phyloP scores from a whole-genome alignment of 2,113 vertebrate genomes.

The Anhinga anhinga region DNA sequence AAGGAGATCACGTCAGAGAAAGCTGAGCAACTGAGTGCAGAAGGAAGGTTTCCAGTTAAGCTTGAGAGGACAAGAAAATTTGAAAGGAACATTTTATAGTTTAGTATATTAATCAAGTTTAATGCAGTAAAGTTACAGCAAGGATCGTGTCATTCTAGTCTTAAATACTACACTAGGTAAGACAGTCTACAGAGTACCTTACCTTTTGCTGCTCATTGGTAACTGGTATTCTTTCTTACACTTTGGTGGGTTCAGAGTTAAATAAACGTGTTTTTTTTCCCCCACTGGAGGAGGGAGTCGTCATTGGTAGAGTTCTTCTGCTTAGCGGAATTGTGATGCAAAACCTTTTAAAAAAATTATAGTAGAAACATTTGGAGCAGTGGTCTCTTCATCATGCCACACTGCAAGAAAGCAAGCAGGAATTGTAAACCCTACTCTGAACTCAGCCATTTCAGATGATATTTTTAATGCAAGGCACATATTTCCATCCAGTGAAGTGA shows the following conservation, averaged over 20 bases:
- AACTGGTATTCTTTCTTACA: neutral
- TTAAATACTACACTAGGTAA: neutral
- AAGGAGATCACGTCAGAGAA: neutral
- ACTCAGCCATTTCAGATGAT: neutral
- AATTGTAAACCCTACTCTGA: neutral
- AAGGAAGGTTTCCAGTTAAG: neutral
- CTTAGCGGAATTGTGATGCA: neutral
- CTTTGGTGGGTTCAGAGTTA: neutral
- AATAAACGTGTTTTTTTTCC: neutral
- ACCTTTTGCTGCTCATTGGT: neutral
- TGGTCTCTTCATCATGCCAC: neutral
- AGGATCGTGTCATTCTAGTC: neutral
- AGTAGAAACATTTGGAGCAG: neutral
- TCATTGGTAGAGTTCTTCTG: neutral
- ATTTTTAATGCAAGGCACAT: neutral
- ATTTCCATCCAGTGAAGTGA: neutral
- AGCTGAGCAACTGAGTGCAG: neutral
- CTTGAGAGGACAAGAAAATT: neutral
- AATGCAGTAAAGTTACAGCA: neutral
- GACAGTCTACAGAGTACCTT: neutral
- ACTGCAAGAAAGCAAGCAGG: neutral
- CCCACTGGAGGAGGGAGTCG: neutral
- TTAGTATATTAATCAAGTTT: neutral
- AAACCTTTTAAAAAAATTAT: neutral
- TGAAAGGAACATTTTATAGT: neutral